These are phyloP conservation scores for Tragulus kanchil DNA, from an alignment of 2,113 vertebrate species.

Conservation along the genomic window DNA sequence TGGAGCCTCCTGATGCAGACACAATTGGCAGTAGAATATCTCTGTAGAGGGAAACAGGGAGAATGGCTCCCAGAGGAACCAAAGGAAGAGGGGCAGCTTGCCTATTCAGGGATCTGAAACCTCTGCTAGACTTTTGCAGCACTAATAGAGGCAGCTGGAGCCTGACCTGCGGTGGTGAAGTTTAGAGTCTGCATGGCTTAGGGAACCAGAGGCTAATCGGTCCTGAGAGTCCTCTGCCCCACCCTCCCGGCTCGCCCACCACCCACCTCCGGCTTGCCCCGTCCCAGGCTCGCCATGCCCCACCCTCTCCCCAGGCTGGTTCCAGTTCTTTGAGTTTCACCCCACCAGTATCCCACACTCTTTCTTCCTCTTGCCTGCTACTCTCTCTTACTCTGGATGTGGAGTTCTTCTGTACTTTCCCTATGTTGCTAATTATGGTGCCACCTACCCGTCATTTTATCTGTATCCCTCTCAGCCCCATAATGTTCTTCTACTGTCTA, in stretches of 20 bases:
- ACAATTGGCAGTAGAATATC: slow-evolving; percentile 42
- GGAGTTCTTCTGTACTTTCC: neutral
- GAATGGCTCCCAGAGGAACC: neutral
- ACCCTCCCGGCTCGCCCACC: neutral
- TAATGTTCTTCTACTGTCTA: neutral
- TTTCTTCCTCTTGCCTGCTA: neutral
- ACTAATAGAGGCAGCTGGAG: neutral
- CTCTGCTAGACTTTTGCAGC: neutral
- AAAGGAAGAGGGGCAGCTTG: neutral
- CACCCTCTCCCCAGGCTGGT: accelerated
- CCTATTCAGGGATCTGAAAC: neutral
- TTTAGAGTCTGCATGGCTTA: neutral
- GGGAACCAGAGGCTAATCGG: neutral
- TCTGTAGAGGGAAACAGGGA: neutral
- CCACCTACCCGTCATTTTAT: neutral
- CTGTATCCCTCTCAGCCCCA: neutral
- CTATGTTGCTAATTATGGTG: neutral
- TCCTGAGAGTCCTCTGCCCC: too few relatives aligned
- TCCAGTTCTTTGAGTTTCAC: too few relatives aligned
- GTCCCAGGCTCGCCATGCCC: too few relatives aligned
- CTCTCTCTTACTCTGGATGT: neutral
- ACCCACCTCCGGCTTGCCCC: too few relatives aligned
- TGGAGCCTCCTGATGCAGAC: slow-evolving; percentile 48
- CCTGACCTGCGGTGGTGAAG: neutral
- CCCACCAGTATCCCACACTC: accelerated